A percentile compares a stretch with the other conserved stretches of the same genome.
phyloP scores from a whole-genome alignment of 2,113 vertebrate genomes.

The Hyla sarda region DNA sequence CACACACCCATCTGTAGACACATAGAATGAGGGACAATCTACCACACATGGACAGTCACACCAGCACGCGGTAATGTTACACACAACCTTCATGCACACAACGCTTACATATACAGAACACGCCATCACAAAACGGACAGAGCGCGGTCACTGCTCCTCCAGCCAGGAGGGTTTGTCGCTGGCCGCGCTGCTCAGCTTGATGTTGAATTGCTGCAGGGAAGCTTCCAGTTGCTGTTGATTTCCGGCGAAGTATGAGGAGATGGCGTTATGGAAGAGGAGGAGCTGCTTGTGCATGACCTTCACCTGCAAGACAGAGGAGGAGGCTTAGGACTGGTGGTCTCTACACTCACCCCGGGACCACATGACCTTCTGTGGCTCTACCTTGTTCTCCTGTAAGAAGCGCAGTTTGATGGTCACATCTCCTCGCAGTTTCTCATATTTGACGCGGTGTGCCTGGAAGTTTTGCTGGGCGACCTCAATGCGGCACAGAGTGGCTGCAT shows the following conservation, averaged over 20 bases:
- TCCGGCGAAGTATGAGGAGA: conserved; percentile 96
- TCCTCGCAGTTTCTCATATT: conserved; percentile 91
- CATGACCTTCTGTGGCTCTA: conserved; percentile 54
- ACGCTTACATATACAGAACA: background rate
- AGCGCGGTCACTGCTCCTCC: conserved; percentile 89
- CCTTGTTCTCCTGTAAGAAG: conserved; percentile 98
- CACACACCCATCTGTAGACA: background rate
- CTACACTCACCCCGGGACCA: no score
- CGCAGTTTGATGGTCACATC: conserved; percentile 95
- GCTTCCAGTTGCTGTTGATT: conserved; percentile 97
- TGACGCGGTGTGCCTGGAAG: conserved; percentile 91
- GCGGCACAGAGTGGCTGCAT: conserved; percentile 83
- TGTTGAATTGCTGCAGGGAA: conserved; percentile 96
- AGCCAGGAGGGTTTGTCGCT: conserved; percentile 97
- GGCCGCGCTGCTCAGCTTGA: conserved; percentile 89
- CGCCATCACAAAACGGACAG: conserved; percentile 13
- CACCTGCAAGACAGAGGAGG: conserved; percentile 75
- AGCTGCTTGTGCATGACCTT: conserved; percentile 99
- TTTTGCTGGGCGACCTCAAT: conserved; percentile 88
- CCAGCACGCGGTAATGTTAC: background rate
- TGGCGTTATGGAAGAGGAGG: conserved; percentile 96
- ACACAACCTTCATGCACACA: conserved; percentile 26
- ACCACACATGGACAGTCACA: background rate
- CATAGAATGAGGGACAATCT: background rate
- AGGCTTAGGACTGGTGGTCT: fast-evolving